phyloP scores from a whole-genome alignment of 2,888 invertebrate species.

The Abrostola tripartita region DNA sequence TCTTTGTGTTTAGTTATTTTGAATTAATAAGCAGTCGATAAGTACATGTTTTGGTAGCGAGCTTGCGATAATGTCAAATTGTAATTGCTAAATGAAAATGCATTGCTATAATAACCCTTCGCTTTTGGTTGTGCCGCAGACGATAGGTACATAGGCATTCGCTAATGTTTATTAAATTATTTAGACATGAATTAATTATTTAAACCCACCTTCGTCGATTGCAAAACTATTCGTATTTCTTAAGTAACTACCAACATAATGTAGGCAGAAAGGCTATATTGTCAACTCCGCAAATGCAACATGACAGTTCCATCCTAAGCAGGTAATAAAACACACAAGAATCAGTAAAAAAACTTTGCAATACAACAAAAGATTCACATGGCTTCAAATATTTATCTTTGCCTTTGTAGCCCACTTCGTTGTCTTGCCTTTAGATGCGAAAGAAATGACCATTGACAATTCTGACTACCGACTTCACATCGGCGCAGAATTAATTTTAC shows the following conservation, averaged over 20 bases:
- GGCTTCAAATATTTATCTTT: conserved; percentile 8
- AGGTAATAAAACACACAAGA: conserved; percentile 31
- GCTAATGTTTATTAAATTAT: not conserved
- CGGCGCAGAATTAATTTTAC: conserved; percentile 43
- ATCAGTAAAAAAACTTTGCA: conserved; percentile 14
- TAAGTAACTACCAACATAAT: conserved; percentile 26
- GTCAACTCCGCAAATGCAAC: conserved; percentile 1
- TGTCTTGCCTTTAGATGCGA: conserved; percentile 16
- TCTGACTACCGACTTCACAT: conserved; percentile 30
- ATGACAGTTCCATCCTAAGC: conserved; percentile 1
- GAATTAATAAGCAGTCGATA: conserved; percentile 45
- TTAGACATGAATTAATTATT: not conserved
- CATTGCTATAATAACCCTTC: conserved; percentile 23
- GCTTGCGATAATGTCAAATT: conserved; percentile 36
- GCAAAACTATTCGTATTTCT: conserved; percentile 11
- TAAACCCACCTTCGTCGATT: not conserved
- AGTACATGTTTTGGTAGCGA: conserved; percentile 31
- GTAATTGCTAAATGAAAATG: conserved; percentile 21
- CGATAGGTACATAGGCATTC: conserved; percentile 17
- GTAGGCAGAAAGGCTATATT: conserved; percentile 3
- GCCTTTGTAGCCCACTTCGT: conserved; percentile 6
- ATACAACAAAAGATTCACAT: conserved; percentile 10
- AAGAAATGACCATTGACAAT: conserved; percentile 15
- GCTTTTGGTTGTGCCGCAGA: conserved; percentile 17
- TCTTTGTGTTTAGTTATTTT: conserved; percentile 49